Percentiles rank a stretch among this genome's conserved stretches.
Conservation (phyloP, 2,113 vertebrate genomes). For the Labeo rohita region DNA sequence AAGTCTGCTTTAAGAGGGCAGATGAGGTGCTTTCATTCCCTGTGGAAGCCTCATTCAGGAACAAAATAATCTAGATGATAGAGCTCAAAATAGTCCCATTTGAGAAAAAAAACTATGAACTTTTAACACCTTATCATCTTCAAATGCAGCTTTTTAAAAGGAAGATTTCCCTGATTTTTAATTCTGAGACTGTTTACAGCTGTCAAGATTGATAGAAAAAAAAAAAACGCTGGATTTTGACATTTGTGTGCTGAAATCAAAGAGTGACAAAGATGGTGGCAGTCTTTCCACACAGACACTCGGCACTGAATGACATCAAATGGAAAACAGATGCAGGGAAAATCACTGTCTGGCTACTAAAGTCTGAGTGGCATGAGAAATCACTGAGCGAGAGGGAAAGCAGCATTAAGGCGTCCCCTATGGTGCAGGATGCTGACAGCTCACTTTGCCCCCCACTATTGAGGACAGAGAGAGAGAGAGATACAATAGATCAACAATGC, state of each 20-base stretch:
- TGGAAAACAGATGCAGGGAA: slow-evolving; percentile 15
- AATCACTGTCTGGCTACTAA: slow-evolving; percentile 29
- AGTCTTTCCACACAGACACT: background rate
- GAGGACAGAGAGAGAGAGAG: background rate
- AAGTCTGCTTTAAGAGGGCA: background rate
- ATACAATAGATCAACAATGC: background rate
- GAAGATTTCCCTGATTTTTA: background rate
- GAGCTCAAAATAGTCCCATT: background rate
- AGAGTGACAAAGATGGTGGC: background rate
- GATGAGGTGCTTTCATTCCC: background rate
- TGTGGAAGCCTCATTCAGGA: background rate
- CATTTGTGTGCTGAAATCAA: slow-evolving; percentile 21
- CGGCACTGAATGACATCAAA: background rate
- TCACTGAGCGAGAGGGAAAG: slow-evolving; percentile 3
- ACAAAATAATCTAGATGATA: background rate
- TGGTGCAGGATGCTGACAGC: slow-evolving; percentile 4
- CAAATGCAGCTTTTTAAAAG: background rate
- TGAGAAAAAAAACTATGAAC: background rate
- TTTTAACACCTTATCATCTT: background rate
- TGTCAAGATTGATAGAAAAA: background rate
- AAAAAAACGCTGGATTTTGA: background rate
- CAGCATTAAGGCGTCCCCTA: slow-evolving; percentile 8
- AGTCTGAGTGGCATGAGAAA: slow-evolving; percentile 41
- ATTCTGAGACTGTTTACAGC: background rate
- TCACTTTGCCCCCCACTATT: background rate